These are phyloP conservation scores for Bryconaethiops microstoma DNA, from an alignment of 2,797 vertebrate genomes.

Conservation along the genomic window DNA sequence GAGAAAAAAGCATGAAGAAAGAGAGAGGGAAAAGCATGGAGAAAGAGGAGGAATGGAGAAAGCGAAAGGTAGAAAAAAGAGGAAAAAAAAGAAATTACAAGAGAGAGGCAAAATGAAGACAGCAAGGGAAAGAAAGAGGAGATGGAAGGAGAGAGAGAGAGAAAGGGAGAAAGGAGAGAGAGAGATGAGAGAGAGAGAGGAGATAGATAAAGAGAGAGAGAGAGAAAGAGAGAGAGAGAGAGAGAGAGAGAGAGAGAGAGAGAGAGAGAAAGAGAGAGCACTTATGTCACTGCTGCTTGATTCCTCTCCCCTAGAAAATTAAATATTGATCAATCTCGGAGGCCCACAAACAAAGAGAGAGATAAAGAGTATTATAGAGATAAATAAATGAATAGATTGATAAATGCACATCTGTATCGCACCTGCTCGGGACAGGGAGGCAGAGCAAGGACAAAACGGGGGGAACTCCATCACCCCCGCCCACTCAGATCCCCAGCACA, in stretches of 20 bases:
- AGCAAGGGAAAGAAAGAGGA: neutral
- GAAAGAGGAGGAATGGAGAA: neutral
- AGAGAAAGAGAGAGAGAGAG: neutral
- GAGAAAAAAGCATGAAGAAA: neutral
- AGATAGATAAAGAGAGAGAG: neutral
- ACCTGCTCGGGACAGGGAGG: conserved; percentile 67
- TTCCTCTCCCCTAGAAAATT: conserved; percentile 85
- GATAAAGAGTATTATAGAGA: conserved; percentile 83
- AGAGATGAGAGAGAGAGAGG: neutral
- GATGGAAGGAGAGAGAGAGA: conserved; percentile 4
- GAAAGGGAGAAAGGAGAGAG: neutral
- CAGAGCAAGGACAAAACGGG: conserved; percentile 10
- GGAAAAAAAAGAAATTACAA: neutral
- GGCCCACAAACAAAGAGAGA: conserved; percentile 83
- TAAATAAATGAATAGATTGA: conserved; percentile 79
- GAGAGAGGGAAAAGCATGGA: neutral
- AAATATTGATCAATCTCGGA: conserved; percentile 92
- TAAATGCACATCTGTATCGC: conserved; percentile 60
- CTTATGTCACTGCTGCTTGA: conserved; percentile 68
- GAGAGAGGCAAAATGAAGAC: neutral
- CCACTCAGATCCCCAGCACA: neutral
- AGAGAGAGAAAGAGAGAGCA: conserved; percentile 24
- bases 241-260: neutral
- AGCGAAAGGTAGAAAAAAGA: neutral
- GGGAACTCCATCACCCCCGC: conserved; percentile 6